A percentile compares a stretch with the other conserved stretches of the same genome.
Evolutionary conservation across 2,888 invertebrate species (phyloP).

Genomic region (Lasioglossum morio): DNA sequence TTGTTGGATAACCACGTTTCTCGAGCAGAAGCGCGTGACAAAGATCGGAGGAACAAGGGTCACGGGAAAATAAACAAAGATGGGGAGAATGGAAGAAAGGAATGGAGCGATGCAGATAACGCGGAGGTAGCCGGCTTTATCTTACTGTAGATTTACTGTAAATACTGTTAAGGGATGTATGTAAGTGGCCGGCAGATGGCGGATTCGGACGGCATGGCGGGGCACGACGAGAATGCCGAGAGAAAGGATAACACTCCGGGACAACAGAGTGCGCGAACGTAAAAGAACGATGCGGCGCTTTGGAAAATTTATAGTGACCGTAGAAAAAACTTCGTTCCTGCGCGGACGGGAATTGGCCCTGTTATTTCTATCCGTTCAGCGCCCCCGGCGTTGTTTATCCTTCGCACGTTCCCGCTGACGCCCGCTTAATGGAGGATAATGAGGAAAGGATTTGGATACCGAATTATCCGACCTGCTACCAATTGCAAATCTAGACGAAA

Average conservation of each 20-base stretch:
- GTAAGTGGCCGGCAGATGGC: constrained; percentile 25
- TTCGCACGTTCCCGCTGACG: neutral
- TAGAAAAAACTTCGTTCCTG: constrained; percentile 16
- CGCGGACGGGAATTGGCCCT: constrained; percentile 20
- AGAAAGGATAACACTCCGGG: constrained; percentile 34
- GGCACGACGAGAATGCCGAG: neutral
- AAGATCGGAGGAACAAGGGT: neutral
- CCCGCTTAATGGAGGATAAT: neutral
- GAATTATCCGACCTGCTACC: neutral
- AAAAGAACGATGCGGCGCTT: constrained; percentile 14
- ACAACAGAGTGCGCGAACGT: constrained; percentile 12
- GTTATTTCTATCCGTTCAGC: constrained; percentile 22
- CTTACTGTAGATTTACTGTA: constrained; percentile 61
- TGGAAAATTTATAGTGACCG: constrained; percentile 24
- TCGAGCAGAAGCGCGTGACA: neutral
- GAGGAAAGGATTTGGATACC: neutral
- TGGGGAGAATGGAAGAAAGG: constrained; percentile 16
- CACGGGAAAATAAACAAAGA: constrained; percentile 12
- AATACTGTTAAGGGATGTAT: constrained; percentile 55
- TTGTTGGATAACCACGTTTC: neutral
- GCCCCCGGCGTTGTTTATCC: constrained; percentile 13
- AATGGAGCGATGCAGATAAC: constrained; percentile 59
- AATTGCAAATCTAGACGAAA: neutral
- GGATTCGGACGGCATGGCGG: constrained; percentile 32
- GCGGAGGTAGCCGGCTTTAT: constrained; percentile 44